Conservation (phyloP, 1,140 invertebrate species). For the Acromyrmex echinatior region DNA sequence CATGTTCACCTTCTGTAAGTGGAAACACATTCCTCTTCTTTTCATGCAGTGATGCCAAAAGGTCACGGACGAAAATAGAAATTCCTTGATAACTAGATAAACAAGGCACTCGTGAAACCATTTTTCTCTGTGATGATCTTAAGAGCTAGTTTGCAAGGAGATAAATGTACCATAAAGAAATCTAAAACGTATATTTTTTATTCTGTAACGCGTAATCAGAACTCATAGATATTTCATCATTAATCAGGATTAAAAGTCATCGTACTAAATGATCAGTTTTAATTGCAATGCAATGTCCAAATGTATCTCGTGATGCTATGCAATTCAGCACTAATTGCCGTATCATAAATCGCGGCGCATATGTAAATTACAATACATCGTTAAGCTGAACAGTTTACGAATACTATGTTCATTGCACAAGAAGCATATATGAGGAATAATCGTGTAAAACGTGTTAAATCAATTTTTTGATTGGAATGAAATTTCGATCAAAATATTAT, state of each 20-base stretch:
- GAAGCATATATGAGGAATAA: background rate
- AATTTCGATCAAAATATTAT: too few species aligned
- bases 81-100: background rate
- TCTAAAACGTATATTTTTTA: background rate
- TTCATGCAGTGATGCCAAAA: slow-evolving; percentile 3
- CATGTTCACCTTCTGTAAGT: slow-evolving; percentile 59
- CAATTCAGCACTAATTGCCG: slow-evolving; percentile 46
- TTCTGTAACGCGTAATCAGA: slow-evolving; percentile 19
- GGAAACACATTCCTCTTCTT: slow-evolving; percentile 30
- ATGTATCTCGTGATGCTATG: slow-evolving; percentile 37
- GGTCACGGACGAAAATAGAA: slow-evolving; percentile 38
- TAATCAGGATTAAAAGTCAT: slow-evolving; percentile 57
- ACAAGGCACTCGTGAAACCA: slow-evolving; percentile 62
- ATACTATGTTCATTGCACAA: background rate
- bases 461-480: background rate
- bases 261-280: slow-evolving; percentile 38
- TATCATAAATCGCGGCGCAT: slow-evolving; percentile 31
- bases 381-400: slow-evolving; percentile 30
- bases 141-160: slow-evolving; percentile 47
- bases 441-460: background rate
- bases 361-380: slow-evolving; percentile 43
- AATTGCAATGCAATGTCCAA: slow-evolving; percentile 32
- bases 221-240: slow-evolving; percentile 32
- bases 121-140: slow-evolving; percentile 66
- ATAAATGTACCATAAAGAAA: slow-evolving; percentile 56